Evolutionary conservation across 35 echinoderm and acorn worm genomes (phyloP).

Genomic region (Ophiothrix spiculata): DNA sequence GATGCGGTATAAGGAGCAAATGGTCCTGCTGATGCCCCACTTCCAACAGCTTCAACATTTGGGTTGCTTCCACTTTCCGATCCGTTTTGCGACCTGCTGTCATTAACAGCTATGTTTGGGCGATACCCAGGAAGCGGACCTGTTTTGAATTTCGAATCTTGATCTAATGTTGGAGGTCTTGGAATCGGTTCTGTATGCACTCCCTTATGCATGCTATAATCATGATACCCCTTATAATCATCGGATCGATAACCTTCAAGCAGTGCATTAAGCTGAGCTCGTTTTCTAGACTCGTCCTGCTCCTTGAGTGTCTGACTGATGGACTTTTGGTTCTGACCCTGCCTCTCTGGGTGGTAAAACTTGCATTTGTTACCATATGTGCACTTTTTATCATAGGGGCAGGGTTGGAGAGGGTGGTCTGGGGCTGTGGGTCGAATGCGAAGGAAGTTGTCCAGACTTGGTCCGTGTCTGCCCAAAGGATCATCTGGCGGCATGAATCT

Average conservation of each 20-base stretch:
- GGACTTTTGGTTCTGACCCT: constrained; percentile 15
- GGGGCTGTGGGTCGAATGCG: constrained; percentile 64
- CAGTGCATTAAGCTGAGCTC: not conserved
- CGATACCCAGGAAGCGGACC: not conserved
- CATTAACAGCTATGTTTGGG: not conserved
- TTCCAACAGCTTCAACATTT: not conserved
- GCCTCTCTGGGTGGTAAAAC: constrained; percentile 84
- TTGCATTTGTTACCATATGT: constrained; percentile 96
- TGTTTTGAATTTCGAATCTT: not conserved
- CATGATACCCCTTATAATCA: not conserved
- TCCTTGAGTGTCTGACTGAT: constrained; percentile 50
- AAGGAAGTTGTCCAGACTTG: constrained; percentile 85
- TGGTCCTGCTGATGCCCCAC: not conserved
- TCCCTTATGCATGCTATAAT: not conserved
- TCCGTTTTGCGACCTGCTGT: not conserved
- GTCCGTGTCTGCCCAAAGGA: constrained; percentile 83
- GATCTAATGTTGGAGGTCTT: not conserved
- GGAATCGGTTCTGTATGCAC: not conserved
- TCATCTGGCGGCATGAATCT: constrained; percentile 98
- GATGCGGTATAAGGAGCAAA: not conserved
- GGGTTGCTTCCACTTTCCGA: not conserved
- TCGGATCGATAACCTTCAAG: not conserved
- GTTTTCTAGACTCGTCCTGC: constrained; percentile 22
- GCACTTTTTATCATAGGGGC: constrained; percentile 86
- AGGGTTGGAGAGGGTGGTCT: constrained; percentile 43